These are phyloP conservation scores for Teleogryllus oceanicus DNA, from an alignment of 2,888 invertebrate genomes.

Conservation along the genomic window DNA sequence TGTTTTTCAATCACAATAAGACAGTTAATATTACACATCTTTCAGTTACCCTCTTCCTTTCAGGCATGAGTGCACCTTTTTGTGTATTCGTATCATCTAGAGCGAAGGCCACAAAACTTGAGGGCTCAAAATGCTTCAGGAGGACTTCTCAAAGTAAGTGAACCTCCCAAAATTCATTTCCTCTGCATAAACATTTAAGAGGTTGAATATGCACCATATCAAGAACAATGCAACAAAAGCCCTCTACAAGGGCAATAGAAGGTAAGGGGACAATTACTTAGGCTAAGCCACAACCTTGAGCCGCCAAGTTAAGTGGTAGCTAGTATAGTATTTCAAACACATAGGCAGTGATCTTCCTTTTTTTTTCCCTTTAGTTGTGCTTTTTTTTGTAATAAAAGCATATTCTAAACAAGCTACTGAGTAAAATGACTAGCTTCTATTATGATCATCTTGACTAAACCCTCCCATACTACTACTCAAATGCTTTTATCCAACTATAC, in stretches of 20 bases:
- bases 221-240: constrained; percentile 18
- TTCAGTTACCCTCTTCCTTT: background rate
- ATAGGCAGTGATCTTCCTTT: constrained; percentile 18
- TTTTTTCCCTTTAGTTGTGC: constrained; percentile 6
- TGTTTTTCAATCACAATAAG: background rate
- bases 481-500: constrained; percentile 9
- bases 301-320: constrained; percentile 6
- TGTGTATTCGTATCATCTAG: background rate
- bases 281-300: constrained; percentile 18
- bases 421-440: background rate
- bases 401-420: constrained; percentile 2
- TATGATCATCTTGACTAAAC: background rate
- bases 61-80: background rate
- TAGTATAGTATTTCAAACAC: constrained; percentile 7
- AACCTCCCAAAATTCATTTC: background rate
- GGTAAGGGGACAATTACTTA: background rate
- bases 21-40: background rate
- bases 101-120: constrained; percentile 4
- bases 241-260: background rate
- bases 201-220: background rate
- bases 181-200: background rate
- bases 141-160: background rate
- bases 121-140: background rate
- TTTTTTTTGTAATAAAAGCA: background rate
- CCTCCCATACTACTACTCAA: constrained; percentile 2